These are phyloP conservation scores for Cardiocondyla obscurior DNA, from an alignment of 1,140 invertebrate genomes.

Conservation along the genomic window DNA sequence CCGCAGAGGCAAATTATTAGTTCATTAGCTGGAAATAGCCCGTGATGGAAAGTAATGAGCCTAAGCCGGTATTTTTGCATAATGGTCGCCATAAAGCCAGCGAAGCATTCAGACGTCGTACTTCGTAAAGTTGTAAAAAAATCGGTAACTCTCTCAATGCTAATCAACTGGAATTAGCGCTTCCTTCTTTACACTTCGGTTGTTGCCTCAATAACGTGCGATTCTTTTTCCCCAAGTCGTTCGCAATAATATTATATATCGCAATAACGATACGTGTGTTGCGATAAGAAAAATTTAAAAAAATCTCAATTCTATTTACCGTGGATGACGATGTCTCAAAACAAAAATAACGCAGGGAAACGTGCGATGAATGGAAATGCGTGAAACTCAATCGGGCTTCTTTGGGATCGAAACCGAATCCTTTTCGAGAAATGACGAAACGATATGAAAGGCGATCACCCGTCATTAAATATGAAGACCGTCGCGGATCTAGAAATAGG, in stretches of 20 bases:
- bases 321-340: background rate
- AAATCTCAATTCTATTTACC: background rate
- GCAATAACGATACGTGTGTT: background rate
- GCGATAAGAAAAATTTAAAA: background rate
- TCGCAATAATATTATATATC: constrained; percentile 14
- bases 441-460: constrained; percentile 9
- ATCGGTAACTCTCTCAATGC: constrained; percentile 51
- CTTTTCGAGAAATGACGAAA: background rate
- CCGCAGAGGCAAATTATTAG: constrained; percentile 69
- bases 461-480: constrained; percentile 14
- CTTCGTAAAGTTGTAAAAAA: constrained; percentile 63
- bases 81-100: constrained; percentile 66
- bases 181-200: constrained; percentile 52
- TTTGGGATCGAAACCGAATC: background rate
- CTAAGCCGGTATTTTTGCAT: constrained; percentile 65
- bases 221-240: background rate
- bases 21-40: constrained; percentile 63
- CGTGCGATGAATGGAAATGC: no score
- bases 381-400: background rate
- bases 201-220: constrained; percentile 34
- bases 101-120: constrained; percentile 48
- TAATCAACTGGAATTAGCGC: constrained; percentile 65
- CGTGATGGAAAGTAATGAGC: constrained; percentile 65
- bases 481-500: constrained; percentile 48
- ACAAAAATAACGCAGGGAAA: background rate